Evolutionary conservation across 1,140 invertebrate species (phyloP), one percentile per base, ranked within the genome.

Genomic region (Drosophila equinoxialis): DNA sequence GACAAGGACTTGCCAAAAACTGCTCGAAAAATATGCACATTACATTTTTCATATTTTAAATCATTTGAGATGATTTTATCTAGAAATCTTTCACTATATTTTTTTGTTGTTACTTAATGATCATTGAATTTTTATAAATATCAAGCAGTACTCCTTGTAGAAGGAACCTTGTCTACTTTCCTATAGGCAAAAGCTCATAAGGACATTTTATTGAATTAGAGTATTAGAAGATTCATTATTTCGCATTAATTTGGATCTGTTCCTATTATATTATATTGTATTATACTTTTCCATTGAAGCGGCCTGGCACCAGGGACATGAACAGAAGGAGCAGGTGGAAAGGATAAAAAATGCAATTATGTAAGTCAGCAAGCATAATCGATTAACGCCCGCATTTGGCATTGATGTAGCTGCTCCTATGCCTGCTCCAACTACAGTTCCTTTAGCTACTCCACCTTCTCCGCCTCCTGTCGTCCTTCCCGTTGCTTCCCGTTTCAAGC

Each of bases 321-420:
- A 2, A 54, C 13, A 41, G 1, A 13, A 13, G n/a, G 39, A 66
- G 60, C 63, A 71, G 57, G 26, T 7, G 72, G 71, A 4, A 33
- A 7, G 23, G 13, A 6, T 0, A 70, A 70, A 67, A 79, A 83
- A 83, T 84, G 68, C 77, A 80, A 78, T 86, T 86, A 86, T 78
- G 65, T 81, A 81, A 81, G 77, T 78, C 78, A 74, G 69, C 81
- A 48, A 76, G 62, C 65, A 75, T 86, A 86, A 86, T 86, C 82
- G 79, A 82, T 86, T 63, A 74, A 74, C 13, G 33, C 60, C 35
- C 37, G 39, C 37, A 63, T 60, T 68, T 81, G 78, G 79, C 74
- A 86, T 78, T 86, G 82, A 85, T 86, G 75, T 81, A 86, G 69
- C 74, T 69, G 73, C 62, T 82, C 59, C 57, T 55, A 41, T 26